Conservation (phyloP, 2,888 invertebrate genomes). For the Apodemia duryi region DNA sequence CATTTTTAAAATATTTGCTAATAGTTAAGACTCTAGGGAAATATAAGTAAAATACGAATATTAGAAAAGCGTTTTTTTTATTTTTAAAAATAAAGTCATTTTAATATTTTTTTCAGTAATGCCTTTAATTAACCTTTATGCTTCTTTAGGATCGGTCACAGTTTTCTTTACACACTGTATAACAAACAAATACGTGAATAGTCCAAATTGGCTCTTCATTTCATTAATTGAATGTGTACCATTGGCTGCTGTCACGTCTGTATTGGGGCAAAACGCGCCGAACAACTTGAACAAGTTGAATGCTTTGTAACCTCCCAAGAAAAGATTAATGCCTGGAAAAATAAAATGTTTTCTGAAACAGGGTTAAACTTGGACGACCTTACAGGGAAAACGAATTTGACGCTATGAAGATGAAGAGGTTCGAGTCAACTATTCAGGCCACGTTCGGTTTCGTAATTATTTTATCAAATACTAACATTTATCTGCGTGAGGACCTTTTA, state of each 20-base stretch:
- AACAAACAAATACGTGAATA: not conserved
- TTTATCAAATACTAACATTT: not conserved
- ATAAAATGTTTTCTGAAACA: conserved; percentile 20
- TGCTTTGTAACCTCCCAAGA: conserved; percentile 20
- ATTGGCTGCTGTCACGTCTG: conserved; percentile 19
- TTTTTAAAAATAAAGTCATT: too few relatives aligned
- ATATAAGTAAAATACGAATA: too few relatives aligned
- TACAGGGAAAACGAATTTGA: conserved; percentile 21
- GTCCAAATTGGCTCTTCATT: conserved; percentile 10
- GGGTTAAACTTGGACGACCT: conserved; percentile 12
- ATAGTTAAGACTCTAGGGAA: too few relatives aligned
- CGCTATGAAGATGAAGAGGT: conserved; percentile 6
- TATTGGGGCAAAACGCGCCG: conserved; percentile 20
- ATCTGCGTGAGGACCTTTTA: not conserved
- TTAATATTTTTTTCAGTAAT: too few relatives aligned
- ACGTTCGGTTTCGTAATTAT: not conserved
- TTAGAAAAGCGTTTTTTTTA: too few relatives aligned
- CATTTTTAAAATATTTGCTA: too few relatives aligned
- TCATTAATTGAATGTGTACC: not conserved
- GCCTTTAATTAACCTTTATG: too few relatives aligned
- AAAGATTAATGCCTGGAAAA: conserved; percentile 26
- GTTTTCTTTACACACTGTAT: too few relatives aligned
- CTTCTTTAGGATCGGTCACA: too few relatives aligned
- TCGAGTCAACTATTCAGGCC: not conserved
- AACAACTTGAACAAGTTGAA: conserved; percentile 22